Evolutionary conservation across 2,888 invertebrate species (phyloP), one percentile per base, ranked within the genome.

Genomic region (Andrena minutula): DNA sequence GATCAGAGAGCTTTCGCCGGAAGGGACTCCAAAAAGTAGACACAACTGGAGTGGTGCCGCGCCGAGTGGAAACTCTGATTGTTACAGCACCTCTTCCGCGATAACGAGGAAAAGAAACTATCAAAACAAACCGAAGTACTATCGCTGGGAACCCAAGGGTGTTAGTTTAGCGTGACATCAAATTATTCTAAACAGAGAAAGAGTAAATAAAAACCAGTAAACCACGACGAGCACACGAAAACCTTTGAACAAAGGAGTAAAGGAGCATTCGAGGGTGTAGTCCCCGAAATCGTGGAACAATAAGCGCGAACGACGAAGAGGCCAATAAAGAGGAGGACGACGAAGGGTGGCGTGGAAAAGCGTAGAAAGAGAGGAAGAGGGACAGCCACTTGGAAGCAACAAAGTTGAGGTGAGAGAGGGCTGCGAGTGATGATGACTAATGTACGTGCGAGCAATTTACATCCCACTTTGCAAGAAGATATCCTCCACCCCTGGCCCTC

Each of bases 351-450:
- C 16, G 20, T 6, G 41, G 16, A 53, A 32, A 10, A n/a, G 35
- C 6, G 35, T 30, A 30, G 23, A 12, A 26, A 23, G 28, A 8
- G 41, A 28, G 23, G 51, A 60, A 26, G 49, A 10, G 49, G 41
- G 51, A 66, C 72, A 60, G 47, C 65, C 66, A 78, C 78, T 86
- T 77, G 71, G 68, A 51, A 53, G 75, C 77, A 87, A 87, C 79
- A 85, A 87, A 88, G 86, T 88, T 79, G 83, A 86, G 86, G 71
- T 79, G 66, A 81, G 75, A 63, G 77, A 86, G 82, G 83, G 84
- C 86, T 89, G 86, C 86, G 85, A 89, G 89, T 91, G 92, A 92
- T 91, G 92, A 92, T 92, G 92, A 92, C 92, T 91, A 92, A 92
- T 92, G 92, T 89, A 84, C 90, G 86, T 82, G 87, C 87, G 83